Base-by-base conservation (phyloP, 64 coral and sea anemone genomes). In the Stichodactyla mertensii region DNA sequence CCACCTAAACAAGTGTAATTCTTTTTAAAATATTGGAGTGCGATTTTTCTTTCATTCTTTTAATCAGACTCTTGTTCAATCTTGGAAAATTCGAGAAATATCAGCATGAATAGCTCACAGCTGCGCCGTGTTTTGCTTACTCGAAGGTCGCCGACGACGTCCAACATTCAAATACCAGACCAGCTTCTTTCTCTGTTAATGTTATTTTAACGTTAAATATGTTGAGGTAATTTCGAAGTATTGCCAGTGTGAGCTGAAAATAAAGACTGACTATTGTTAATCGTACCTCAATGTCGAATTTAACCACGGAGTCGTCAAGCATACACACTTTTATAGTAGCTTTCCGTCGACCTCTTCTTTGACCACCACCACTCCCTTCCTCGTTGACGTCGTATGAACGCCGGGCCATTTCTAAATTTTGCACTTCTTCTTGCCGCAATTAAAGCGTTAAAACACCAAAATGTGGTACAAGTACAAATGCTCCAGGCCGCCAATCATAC, bases 221-320 rank as follows among this genome's bases (percentile, higher is more conserved):
- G 78, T 81, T 81, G 78, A 20, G 53, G 10, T 53, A 81, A 81
- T 53, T 53, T 81, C 78, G 52, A 9, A 53, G 78, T 54, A 53
- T 22, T 19, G 52, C 26, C 5, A 22, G 0, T 55, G 16, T 53
- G n/a, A 52, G 78, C 20, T 52, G 5, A 9, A 18, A 81, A 53
- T 55, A 81, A 81, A 81, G 51, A 53, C 19, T 20, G 53, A 52
- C 53, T 36, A 81, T 19, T 45, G 19, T 0, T 81, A 36, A 85
- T 24, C 87, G 71, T 90, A 95, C 94, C 94, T 95, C 90, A 79
- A 95, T 71, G 62, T 95, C 94, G 60, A 95, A 95, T 92, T 95
- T 95, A 31, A 95, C 94, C 84, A 95, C 88, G 80, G 94, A 92
- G 85, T 95, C 94, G 64, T 95, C 94, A 10, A 95, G 77, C 91